Evolutionary conservation across 2,888 invertebrate species (phyloP).

Genomic region (Acanthosepion esculentum): DNA sequence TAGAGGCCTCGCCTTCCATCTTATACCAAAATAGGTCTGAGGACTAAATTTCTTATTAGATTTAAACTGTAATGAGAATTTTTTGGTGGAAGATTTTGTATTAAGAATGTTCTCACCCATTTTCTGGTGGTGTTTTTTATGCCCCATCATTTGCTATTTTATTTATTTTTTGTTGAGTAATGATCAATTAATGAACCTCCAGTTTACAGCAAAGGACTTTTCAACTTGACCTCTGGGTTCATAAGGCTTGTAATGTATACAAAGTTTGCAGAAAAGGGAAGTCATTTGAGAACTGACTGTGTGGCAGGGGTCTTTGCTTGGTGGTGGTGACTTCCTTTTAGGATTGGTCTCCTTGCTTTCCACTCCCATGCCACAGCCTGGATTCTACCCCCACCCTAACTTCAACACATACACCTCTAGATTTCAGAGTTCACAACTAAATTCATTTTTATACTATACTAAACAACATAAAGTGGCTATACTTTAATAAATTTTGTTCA

Average conservation of each 20-base stretch:
- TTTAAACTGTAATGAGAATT: too few species aligned
- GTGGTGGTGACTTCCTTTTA: not conserved
- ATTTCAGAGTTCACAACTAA: too few species aligned
- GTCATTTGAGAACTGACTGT: not conserved
- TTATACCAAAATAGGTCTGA: too few species aligned
- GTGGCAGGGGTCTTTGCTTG: not conserved
- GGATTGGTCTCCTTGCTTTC: not conserved
- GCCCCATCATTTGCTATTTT: not conserved
- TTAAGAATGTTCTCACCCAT: too few species aligned
- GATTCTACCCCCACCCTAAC: too few species aligned
- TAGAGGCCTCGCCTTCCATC: too few species aligned
- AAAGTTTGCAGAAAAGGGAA: not conserved
- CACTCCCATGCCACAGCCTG: not conserved
- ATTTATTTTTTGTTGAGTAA: not conserved
- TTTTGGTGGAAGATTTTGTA: too few species aligned
- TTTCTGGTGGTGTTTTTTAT: not conserved
- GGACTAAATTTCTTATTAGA: too few species aligned
- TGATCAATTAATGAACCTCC: not conserved
- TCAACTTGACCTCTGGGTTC: not conserved
- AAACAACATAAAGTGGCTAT: too few species aligned
- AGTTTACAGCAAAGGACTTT: not conserved
- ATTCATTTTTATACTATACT: too few species aligned
- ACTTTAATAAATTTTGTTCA: too few species aligned
- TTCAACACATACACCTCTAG: too few species aligned
- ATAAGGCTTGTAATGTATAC: not conserved